Conservation (phyloP, 2,113 vertebrate species). For the Merops nubicus region DNA sequence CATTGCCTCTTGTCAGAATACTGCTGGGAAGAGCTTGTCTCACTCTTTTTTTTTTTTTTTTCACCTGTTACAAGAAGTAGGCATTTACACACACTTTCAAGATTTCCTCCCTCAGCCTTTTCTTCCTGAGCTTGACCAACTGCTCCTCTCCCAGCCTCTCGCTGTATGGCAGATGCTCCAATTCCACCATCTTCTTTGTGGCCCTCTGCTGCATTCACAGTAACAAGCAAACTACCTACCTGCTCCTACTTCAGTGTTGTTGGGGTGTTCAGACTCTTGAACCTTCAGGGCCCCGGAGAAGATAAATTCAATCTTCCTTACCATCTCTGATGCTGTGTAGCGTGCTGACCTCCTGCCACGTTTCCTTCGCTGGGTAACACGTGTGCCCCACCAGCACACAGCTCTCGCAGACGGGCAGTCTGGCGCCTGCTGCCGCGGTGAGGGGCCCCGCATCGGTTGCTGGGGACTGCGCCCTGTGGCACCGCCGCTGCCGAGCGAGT, state of each 20-base stretch:
- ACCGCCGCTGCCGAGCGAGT: not conserved
- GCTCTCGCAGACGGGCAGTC: not conserved
- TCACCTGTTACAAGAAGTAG: not conserved
- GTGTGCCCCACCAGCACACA: not conserved
- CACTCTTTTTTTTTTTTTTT: not conserved
- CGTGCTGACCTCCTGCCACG: not conserved
- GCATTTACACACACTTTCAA: not conserved
- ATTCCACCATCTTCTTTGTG: not conserved
- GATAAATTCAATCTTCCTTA: not conserved
- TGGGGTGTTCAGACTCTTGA: not conserved
- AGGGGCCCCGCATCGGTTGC: not conserved
- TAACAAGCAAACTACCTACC: not conserved
- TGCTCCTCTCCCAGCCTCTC: not conserved
- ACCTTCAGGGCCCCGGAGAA: not conserved
- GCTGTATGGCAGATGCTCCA: rapidly evolving
- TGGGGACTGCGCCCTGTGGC: not conserved
- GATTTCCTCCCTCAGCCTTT: not conserved
- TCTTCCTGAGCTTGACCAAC: not conserved
- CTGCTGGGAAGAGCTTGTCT: not conserved
- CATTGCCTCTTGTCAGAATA: not conserved
- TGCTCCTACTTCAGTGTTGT: not conserved
- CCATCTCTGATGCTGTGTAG: rapidly evolving
- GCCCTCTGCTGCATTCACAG: not conserved
- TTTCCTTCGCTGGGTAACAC: not conserved
- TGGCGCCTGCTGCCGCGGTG: not conserved